Conservation (phyloP, 2,888 invertebrate genomes). For the Acrocera orbiculus region DNA sequence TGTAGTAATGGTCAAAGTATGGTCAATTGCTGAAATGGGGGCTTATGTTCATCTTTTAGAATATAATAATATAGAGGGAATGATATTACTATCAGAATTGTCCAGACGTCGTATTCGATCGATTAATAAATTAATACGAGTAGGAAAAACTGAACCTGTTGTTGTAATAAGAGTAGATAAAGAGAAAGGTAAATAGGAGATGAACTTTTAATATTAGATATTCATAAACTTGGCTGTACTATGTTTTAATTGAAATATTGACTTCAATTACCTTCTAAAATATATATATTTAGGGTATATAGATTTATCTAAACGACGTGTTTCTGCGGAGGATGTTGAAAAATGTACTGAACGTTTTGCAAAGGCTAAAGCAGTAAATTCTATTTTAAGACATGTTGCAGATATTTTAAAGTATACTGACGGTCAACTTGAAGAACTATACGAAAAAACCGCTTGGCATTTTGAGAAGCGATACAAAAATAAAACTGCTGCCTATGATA, state of each 20-base stretch:
- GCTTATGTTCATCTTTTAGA: constrained; percentile 96
- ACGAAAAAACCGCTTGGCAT: constrained; percentile 92
- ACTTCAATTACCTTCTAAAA: constrained; percentile 11
- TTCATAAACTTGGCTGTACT: no score
- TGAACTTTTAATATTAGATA: neutral
- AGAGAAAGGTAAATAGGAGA: constrained; percentile 69
- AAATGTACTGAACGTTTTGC: constrained; percentile 98
- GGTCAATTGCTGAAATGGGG: constrained; percentile 98
- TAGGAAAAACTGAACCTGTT: constrained; percentile 97
- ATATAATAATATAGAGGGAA: constrained; percentile 98
- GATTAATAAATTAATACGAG: constrained; percentile 96
- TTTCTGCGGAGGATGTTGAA: constrained; percentile 93
- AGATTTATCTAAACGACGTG: constrained; percentile 96
- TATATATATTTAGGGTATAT: constrained; percentile 69
- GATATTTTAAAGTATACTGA: constrained; percentile 82
- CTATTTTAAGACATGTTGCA: constrained; percentile 92
- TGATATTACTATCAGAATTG: constrained; percentile 96
- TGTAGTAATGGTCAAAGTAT: constrained; percentile 98
- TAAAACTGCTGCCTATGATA: constrained; percentile 92
- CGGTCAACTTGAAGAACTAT: constrained; percentile 85
- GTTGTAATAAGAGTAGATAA: constrained; percentile 99
- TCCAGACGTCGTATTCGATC: constrained; percentile 97
- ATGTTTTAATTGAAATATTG: neutral
- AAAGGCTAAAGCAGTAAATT: constrained; percentile 96
- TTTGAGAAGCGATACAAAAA: constrained; percentile 95